phyloP scores from a whole-genome alignment of 2,113 vertebrate species.

The Oreochromis spilurus region DNA sequence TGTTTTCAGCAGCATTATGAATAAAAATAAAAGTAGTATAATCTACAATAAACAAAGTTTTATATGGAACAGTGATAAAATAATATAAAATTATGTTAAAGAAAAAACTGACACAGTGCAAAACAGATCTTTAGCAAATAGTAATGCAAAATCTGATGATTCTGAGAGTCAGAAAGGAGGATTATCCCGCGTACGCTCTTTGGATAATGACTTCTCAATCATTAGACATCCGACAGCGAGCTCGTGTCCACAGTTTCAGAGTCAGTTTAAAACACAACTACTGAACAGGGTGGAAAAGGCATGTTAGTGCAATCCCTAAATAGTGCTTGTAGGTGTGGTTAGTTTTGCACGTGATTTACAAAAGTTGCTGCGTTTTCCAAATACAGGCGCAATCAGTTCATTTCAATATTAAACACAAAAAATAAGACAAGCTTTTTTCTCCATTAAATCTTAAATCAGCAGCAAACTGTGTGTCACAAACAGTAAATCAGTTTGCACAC shows the following conservation, averaged over 20 bases:
- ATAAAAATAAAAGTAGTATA: neutral
- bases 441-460: neutral
- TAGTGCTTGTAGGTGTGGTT: neutral
- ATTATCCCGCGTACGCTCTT: rapidly evolving
- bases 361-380: neutral
- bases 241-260: neutral
- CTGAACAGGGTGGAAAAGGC: neutral
- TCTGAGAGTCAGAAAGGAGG: neutral
- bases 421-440: neutral
- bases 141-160: neutral
- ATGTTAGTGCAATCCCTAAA: neutral
- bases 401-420: neutral
- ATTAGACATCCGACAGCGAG: neutral
- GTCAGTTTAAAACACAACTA: neutral
- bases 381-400: neutral
- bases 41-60: neutral
- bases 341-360: neutral
- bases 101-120: neutral
- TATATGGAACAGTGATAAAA: neutral
- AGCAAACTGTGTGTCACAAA: neutral
- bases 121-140: neutral
- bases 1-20: neutral
- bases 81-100: neutral
- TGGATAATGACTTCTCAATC: neutral
- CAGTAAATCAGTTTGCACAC: neutral